phyloP scores from a whole-genome alignment of 1,140 invertebrate genomes.

The Platyura marginata region DNA sequence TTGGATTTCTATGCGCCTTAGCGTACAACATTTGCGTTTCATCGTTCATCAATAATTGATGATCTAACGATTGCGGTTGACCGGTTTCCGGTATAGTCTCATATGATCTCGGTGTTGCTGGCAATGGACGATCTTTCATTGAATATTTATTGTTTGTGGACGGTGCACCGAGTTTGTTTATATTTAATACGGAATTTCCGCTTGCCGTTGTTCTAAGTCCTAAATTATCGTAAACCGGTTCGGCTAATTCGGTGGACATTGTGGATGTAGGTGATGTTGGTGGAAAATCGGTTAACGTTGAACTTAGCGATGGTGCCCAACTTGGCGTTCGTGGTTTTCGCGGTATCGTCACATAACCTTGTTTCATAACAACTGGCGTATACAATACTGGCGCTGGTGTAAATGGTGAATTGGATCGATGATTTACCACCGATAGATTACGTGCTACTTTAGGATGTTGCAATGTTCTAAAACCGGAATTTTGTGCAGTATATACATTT shows the following conservation, averaged over 20 bases:
- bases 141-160: conserved; percentile 10
- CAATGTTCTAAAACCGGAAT: conserved; percentile 16
- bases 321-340: conserved; percentile 60
- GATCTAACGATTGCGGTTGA: no score
- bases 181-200: conserved; percentile 56
- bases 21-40: conserved; percentile 10
- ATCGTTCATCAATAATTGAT: conserved; percentile 3
- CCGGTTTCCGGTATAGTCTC: conserved; percentile 18
- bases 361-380: conserved; percentile 40
- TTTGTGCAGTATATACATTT: background rate
- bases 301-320: conserved; percentile 48
- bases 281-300: conserved; percentile 19
- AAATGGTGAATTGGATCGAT: conserved; percentile 52
- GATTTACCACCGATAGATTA: conserved; percentile 27
- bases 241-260: conserved; percentile 33
- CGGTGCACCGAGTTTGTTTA: conserved; percentile 35
- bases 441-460: conserved; percentile 21
- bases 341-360: conserved; percentile 70
- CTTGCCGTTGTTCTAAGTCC: conserved; percentile 67
- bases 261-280: conserved; percentile 30
- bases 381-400: conserved; percentile 28
- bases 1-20: conserved; percentile 7
- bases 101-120: conserved; percentile 30
- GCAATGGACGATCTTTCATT: conserved; percentile 37
- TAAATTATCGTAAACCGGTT: conserved; percentile 70